Evolutionary conservation across 1,140 invertebrate species (phyloP).

Genomic region (Polyergus mexicanus): DNA sequence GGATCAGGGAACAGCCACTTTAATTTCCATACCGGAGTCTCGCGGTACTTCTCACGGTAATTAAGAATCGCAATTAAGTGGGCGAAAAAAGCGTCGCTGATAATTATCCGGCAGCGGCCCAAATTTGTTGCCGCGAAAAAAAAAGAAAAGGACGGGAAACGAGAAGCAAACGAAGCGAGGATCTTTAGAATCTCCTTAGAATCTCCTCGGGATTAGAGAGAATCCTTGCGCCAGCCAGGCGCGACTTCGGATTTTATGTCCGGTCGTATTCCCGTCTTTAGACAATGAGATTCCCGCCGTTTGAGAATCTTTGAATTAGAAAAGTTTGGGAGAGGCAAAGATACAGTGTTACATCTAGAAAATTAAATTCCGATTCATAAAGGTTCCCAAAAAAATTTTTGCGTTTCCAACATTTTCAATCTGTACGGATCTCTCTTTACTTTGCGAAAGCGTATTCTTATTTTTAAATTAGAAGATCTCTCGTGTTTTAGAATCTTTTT

Average conservation of each 20-base stretch:
- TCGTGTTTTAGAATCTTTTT: not conserved
- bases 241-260: conserved; percentile 42
- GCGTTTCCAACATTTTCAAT: not conserved
- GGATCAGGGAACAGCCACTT: conserved; percentile 35
- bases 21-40: conserved; percentile 50
- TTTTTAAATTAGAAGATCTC: not conserved
- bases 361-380: conserved; percentile 28
- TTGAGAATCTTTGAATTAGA: not conserved
- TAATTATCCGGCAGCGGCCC: conserved; percentile 28
- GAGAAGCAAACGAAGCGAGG: not conserved
- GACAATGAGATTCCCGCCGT: conserved; percentile 13
- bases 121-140: conserved; percentile 38
- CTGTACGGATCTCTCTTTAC: not conserved
- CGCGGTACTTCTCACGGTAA: conserved; percentile 51
- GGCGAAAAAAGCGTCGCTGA: conserved; percentile 48
- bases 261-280: conserved; percentile 7
- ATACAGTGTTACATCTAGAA: conserved; percentile 1
- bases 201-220: conserved; percentile 23
- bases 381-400: not conserved
- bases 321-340: not conserved
- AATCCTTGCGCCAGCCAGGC: conserved; percentile 13
- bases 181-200: conserved; percentile 40
- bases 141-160: not conserved
- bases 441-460: not conserved
- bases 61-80: conserved; percentile 62